Conservation (phyloP, 2,113 vertebrate genomes). For the Erinaceus europaeus region DNA sequence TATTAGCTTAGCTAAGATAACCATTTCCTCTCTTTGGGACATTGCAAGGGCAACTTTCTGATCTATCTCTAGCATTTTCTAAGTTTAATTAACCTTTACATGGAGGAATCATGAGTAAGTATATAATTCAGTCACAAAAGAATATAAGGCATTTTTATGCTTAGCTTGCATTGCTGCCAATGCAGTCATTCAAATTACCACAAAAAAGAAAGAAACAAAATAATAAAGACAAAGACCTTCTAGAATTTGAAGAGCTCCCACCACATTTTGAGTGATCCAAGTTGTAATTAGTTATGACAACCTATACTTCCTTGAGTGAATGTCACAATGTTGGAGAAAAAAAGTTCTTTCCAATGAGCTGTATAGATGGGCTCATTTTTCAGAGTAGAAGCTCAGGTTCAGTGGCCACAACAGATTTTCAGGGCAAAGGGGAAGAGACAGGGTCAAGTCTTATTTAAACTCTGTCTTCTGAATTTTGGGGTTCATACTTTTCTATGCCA, state of each 20-base stretch:
- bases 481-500: background rate
- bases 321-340: background rate
- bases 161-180: background rate
- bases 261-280: background rate
- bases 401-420: background rate
- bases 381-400: background rate
- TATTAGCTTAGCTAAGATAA: background rate
- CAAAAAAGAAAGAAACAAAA: no score
- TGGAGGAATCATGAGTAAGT: background rate
- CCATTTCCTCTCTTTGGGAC: background rate
- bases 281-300: background rate
- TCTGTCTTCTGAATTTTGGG: background rate
- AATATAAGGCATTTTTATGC: background rate
- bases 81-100: constrained; percentile 1
- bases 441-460: background rate
- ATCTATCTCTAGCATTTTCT: background rate
- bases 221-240: background rate
- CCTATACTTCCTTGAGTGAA: background rate
- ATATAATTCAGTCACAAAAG: background rate
- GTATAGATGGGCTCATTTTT: background rate
- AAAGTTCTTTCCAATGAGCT: background rate
- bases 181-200: background rate
- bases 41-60: background rate
- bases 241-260: background rate
- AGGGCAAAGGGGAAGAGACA: background rate